Base-by-base conservation (phyloP, 2,113 vertebrate species). In the Synodontis membranacea region DNA sequence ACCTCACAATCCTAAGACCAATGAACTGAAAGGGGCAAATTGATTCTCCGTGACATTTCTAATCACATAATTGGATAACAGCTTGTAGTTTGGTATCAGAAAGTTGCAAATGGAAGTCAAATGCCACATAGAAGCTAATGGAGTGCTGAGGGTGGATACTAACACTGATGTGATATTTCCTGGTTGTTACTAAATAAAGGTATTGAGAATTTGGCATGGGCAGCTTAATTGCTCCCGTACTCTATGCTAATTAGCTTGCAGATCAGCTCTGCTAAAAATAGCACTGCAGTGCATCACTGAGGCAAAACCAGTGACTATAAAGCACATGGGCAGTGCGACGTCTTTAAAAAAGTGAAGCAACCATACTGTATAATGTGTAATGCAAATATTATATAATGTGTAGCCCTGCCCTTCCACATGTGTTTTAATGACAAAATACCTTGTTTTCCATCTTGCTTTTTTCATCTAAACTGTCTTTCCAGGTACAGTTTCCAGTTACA, bases 181-280 rank as follows among this genome's bases (percentile, higher is more conserved):
- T 85, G 58, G 56, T 50, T 48, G 56, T 79, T 64, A 28, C 56
- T 79, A 76, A 75, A 37, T 76, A 28, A 83, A 76, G 66, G 8
- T 25, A 58, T 44, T 70, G 46, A 23, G 46, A 39, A 37, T 48
- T 72, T 82, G 52, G 60, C n/a, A 31, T 31, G 80, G 66, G 78
- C 68, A 70, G 39, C 17, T 78, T 50, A 82, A 58, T 56, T 82
- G 70, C 70, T 37, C 56, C 15, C 17, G 19, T 62, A n/a, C 44
- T 56, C 21, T 46, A 17, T 82, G 37, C 8, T 87, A 68, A 87
- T 50, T 89, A 79, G 75, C 81, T 80, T 84, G 82, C 31, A 14
- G 78, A 82, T 37, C 81, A 72, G 70, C 17, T 46, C n/a, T 34
- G 66, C 80, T 54, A 81, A 48, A 84, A 42, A 56, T 62, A 75